Conservation (phyloP, 2,113 vertebrate genomes). For the Myiozetetes cayanensis region DNA sequence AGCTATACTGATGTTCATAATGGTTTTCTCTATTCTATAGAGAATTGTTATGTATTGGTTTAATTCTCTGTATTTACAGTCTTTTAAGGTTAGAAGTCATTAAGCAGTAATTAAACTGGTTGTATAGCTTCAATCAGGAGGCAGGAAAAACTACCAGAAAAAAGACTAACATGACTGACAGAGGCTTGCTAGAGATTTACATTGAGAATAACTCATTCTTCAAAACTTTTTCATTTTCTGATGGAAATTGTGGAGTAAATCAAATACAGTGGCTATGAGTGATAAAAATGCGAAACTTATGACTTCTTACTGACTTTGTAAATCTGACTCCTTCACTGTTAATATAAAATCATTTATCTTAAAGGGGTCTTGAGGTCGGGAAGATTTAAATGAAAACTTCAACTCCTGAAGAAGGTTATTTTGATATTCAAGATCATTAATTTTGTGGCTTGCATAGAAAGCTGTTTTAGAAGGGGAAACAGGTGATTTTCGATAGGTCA, state of each 20-base stretch:
- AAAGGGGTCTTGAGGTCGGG: neutral
- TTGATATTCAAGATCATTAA: neutral
- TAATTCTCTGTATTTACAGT: slow-evolving; percentile 50
- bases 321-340: slow-evolving; percentile 57
- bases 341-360: slow-evolving; percentile 42
- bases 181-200: slow-evolving; percentile 72
- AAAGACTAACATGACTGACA: slow-evolving; percentile 64
- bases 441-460: neutral
- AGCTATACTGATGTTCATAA: neutral
- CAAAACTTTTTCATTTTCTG: slow-evolving; percentile 71
- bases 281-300: slow-evolving; percentile 72
- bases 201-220: slow-evolving; percentile 70
- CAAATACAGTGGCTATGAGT: slow-evolving; percentile 53
- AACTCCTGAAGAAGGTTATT: neutral
- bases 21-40: neutral
- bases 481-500: neutral
- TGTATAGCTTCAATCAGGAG: slow-evolving; percentile 48
- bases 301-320: slow-evolving; percentile 72
- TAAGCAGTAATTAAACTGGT: slow-evolving; percentile 57
- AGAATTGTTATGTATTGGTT: neutral
- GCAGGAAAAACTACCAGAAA: neutral
- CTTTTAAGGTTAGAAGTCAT: slow-evolving; percentile 59
- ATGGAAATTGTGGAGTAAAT: slow-evolving; percentile 69
- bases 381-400: slow-evolving; percentile 49
- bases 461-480: neutral